Evolutionary conservation across 2,888 invertebrate species (phyloP).

Genomic region (Melipona beecheii): DNA sequence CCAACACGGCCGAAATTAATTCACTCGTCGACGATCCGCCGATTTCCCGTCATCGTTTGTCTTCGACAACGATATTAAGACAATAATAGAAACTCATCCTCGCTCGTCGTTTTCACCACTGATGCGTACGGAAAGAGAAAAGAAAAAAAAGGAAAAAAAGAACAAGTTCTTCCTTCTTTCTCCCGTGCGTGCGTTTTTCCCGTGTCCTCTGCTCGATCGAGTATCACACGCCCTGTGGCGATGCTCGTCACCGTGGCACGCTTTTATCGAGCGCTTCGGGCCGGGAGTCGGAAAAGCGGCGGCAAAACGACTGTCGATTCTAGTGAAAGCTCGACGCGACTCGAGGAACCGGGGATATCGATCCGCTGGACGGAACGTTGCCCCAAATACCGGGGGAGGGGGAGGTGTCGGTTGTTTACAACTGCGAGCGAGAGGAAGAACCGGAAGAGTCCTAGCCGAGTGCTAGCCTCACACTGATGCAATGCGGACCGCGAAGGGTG

Average conservation of each 20-base stretch:
- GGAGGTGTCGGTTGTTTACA: conserved; percentile 59
- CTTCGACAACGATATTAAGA: too few relatives aligned
- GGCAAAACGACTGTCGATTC: conserved; percentile 46
- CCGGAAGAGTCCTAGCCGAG: conserved; percentile 70
- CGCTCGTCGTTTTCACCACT: too few relatives aligned
- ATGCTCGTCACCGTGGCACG: background rate
- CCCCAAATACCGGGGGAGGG: conserved; percentile 33
- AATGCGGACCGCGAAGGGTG: conserved; percentile 71
- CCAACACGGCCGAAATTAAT: background rate
- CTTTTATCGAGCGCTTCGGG: conserved; percentile 30
- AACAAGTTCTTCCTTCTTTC: background rate
- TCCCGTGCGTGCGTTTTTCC: too few relatives aligned
- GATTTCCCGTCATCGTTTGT: background rate
- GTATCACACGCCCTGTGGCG: conserved; percentile 4
- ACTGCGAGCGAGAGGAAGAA: conserved; percentile 53
- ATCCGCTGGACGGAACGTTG: conserved; percentile 49
- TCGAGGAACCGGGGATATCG: conserved; percentile 54
- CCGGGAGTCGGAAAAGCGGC: conserved; percentile 26
- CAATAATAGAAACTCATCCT: too few relatives aligned
- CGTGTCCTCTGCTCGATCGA: background rate
- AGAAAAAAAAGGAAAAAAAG: too few relatives aligned
- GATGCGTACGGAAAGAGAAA: too few relatives aligned
- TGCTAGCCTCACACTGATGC: conserved; percentile 76
- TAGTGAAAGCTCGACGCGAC: conserved; percentile 4
- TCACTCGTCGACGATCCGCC: background rate